phyloP scores from a whole-genome alignment of 1,140 invertebrate genomes.

The Lamellibrachia luymesi region DNA sequence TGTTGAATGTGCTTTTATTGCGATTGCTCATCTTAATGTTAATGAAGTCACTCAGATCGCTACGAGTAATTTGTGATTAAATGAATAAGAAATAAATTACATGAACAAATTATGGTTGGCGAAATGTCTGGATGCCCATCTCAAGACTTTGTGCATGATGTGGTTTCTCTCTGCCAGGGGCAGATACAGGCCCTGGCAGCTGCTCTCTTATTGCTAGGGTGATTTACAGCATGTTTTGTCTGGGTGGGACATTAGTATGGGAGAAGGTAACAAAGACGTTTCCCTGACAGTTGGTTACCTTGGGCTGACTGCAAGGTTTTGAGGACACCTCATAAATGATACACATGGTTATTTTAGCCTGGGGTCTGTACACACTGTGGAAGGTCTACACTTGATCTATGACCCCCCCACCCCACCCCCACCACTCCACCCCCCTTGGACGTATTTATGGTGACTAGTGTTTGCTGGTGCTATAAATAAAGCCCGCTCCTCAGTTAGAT shows the following conservation, averaged over 20 bases:
- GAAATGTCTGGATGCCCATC: no score
- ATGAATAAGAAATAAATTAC: no score
- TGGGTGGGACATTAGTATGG: neutral
- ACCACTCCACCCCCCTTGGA: neutral
- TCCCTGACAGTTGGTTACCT: neutral
- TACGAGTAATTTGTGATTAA: no score
- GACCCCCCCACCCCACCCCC: no score
- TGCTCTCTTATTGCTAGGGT: neutral
- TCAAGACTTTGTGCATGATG: no score
- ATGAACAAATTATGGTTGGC: no score
- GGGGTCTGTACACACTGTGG: neutral
- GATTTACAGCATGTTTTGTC: neutral
- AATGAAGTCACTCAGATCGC: no score
- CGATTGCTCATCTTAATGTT: no score
- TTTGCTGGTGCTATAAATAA: neutral
- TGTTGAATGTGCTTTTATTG: no score
- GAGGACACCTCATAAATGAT: neutral
- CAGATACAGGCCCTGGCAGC: neutral
- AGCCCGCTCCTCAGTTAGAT: no score
- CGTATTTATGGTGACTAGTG: neutral
- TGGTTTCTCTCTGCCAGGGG: no score
- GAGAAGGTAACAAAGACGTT: neutral
- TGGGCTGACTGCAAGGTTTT: neutral
- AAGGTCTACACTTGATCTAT: neutral
- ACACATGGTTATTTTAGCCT: neutral